These are phyloP conservation scores for Cerceris ruficornis DNA, from an alignment of 2,888 invertebrate genomes.

Conservation along the genomic window DNA sequence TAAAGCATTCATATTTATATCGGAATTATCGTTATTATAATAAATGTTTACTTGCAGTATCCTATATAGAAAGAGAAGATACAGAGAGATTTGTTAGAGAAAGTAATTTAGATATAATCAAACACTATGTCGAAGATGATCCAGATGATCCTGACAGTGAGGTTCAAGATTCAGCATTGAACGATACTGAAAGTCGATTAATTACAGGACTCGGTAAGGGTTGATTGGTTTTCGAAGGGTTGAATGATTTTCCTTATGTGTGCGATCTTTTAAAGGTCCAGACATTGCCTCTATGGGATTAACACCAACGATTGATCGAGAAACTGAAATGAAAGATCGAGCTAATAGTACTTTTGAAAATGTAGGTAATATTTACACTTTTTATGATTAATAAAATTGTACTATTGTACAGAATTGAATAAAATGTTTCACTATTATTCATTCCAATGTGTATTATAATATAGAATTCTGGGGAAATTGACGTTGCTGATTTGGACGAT, in stretches of 20 bases:
- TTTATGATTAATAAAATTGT: conserved; percentile 2
- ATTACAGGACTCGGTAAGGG: conserved; percentile 78
- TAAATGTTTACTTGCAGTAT: conserved; percentile 28
- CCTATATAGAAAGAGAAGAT: conserved; percentile 75
- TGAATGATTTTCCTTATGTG: background rate
- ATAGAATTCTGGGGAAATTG: conserved; percentile 83
- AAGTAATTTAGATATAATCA: conserved; percentile 81
- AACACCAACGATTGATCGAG: conserved; percentile 82
- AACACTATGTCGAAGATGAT: conserved; percentile 78
- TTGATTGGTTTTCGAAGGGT: background rate
- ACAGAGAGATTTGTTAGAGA: conserved; percentile 82
- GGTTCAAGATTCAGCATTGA: conserved; percentile 14
- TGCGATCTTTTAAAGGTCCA: conserved; percentile 82
- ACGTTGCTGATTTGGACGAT: conserved; percentile 92
- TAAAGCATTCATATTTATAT: background rate
- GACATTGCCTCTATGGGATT: conserved; percentile 91
- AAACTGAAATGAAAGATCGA: conserved; percentile 72
- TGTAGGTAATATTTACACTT: conserved; percentile 50
- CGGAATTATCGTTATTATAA: background rate
- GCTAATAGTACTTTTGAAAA: conserved; percentile 55
- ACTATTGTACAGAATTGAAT: conserved; percentile 8
- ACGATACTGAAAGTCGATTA: conserved; percentile 31
- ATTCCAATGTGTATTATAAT: background rate
- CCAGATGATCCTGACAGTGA: conserved; percentile 70
- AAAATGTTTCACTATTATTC: conserved; percentile 21